Percentiles rank a stretch among this genome's conserved stretches.
Conservation (phyloP, 2,113 vertebrate genomes). For the Solea solea region DNA sequence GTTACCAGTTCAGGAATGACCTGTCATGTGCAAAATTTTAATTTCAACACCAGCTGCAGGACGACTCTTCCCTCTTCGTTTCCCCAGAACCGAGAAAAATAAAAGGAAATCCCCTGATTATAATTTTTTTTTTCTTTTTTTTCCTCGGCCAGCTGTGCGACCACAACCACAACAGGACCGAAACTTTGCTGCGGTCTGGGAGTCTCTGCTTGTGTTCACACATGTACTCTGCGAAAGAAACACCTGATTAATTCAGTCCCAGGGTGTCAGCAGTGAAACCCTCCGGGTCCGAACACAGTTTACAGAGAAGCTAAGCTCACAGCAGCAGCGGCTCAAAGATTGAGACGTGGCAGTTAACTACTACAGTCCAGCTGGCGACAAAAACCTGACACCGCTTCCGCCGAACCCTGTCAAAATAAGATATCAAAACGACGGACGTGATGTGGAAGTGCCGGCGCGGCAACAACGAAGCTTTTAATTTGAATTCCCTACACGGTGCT, state of each 20-base stretch:
- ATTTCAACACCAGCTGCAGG: not conserved
- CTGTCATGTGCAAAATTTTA: conserved; percentile 16
- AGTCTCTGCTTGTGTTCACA: not conserved
- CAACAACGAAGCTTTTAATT: conserved; percentile 42
- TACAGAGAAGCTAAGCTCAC: conserved; percentile 5
- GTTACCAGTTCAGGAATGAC: conserved; percentile 32
- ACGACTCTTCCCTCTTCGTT: not conserved
- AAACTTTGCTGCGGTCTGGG: conserved; percentile 34
- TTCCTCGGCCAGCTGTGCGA: conserved; percentile 35
- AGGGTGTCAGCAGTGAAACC: not conserved
- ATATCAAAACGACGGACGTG: fast-evolving
- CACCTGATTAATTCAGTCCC: not conserved
- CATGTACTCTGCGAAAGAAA: not conserved
- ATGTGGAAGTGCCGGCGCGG: fast-evolving
- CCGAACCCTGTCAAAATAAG: conserved; percentile 35
- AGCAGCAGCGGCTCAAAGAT: conserved; percentile 42
- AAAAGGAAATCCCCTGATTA: conserved; percentile 56
- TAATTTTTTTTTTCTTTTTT: not conserved
- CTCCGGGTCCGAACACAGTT: not conserved
- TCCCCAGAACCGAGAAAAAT: conserved; percentile 15
- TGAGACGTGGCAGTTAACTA: conserved; percentile 82
- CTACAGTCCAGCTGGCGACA: not conserved
- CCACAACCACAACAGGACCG: conserved; percentile 19
- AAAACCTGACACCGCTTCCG: not conserved
- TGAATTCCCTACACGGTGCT: not conserved